Percentiles rank a stretch among this genome's conserved stretches.
Evolutionary conservation across 2,888 invertebrate genomes (phyloP).

Genomic region (Odontocolon sp.): DNA sequence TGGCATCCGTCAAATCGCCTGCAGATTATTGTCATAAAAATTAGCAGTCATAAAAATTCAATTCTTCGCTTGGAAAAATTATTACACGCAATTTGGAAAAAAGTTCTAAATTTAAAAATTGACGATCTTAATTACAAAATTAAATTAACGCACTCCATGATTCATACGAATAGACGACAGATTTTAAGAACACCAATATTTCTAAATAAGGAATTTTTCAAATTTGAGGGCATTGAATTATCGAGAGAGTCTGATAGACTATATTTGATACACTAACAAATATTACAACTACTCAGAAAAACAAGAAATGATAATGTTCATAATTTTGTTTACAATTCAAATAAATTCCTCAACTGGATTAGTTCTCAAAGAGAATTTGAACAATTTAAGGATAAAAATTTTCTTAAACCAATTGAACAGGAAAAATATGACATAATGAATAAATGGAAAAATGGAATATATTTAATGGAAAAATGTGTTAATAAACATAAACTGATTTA

Average conservation of each 20-base stretch:
- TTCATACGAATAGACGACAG: not conserved
- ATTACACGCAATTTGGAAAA: not conserved
- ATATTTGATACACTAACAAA: not conserved
- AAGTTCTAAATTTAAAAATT: not conserved
- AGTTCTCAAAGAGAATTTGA: not conserved
- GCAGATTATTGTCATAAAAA: too few relatives aligned
- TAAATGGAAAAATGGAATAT: too few relatives aligned
- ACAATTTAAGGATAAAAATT: too few relatives aligned
- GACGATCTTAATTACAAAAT: not conserved
- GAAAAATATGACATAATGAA: too few relatives aligned
- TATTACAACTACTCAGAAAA: not conserved
- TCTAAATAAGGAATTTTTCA: not conserved
- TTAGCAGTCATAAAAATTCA: too few relatives aligned
- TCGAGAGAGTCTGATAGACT: not conserved
- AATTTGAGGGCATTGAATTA: not conserved
- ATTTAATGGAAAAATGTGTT: too few relatives aligned
- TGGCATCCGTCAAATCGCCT: slow-evolving; percentile 94
- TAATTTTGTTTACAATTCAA: not conserved
- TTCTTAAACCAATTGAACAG: too few relatives aligned
- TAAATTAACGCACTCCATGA: not conserved
- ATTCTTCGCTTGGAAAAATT: not conserved
- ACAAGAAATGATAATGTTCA: not conserved
- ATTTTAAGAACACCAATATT: not conserved
- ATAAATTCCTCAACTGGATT: not conserved
- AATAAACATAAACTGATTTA: too few relatives aligned